Evolutionary conservation across 1,140 invertebrate genomes (phyloP).

Genomic region (Acromyrmex echinatior): DNA sequence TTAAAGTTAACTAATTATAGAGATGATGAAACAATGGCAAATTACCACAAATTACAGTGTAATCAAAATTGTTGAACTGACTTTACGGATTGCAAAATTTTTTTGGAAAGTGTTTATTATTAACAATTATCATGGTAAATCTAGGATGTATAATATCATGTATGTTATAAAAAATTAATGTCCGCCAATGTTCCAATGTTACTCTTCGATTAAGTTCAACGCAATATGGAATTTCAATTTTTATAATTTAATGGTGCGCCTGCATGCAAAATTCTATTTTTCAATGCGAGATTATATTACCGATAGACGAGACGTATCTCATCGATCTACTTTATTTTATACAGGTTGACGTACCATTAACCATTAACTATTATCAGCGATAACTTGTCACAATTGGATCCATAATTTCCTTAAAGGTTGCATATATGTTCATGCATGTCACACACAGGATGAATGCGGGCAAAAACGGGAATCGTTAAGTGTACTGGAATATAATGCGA

Average conservation of each 20-base stretch:
- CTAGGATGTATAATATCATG: too few species aligned
- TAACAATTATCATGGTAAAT: too few species aligned
- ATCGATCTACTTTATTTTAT: not conserved
- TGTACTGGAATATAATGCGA: constrained; percentile 32
- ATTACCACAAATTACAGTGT: too few species aligned
- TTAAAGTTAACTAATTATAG: too few species aligned
- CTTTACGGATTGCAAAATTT: too few species aligned
- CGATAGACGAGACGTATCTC: not conserved
- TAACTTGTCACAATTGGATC: not conserved
- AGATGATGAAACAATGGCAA: too few species aligned
- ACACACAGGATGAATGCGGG: constrained; percentile 63
- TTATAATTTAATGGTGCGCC: not conserved
- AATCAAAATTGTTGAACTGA: too few species aligned
- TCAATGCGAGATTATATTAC: not conserved
- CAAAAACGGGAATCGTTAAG: constrained; percentile 68
- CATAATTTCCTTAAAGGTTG: constrained; percentile 11
- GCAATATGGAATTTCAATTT: not conserved
- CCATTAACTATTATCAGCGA: constrained; percentile 3
- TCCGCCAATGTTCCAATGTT: not conserved
- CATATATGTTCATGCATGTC: not conserved
- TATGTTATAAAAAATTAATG: not conserved
- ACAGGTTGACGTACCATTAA: not conserved
- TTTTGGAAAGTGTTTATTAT: too few species aligned
- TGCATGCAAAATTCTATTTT: not conserved
- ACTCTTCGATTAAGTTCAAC: not conserved